These are phyloP conservation scores for Holothuria glaberrima DNA, from an alignment of 35 echinoderm and acorn worm species.

Conservation along the genomic window DNA sequence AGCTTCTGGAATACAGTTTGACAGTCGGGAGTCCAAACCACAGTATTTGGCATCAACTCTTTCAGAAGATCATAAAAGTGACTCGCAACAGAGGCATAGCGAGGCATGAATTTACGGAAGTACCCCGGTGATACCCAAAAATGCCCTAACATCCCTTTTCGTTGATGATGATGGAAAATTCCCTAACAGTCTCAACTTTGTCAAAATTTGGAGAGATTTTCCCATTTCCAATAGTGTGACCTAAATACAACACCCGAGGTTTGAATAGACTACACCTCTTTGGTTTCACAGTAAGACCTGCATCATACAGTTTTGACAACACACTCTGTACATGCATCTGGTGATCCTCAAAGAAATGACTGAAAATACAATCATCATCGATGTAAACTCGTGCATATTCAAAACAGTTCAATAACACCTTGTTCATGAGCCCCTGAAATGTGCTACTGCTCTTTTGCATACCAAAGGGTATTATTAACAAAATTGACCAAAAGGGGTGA, in stretches of 20 bases:
- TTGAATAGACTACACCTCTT: conserved; percentile 17
- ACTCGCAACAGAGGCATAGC: conserved; percentile 48
- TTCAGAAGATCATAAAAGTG: conserved; percentile 59
- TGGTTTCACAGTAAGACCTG: conserved; percentile 58
- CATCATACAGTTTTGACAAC: conserved; percentile 5
- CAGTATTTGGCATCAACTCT: conserved; percentile 36
- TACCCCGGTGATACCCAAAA: conserved; percentile 67
- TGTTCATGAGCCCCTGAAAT: conserved; percentile 49
- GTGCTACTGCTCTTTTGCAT: conserved; percentile 16
- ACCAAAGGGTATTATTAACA: conserved; percentile 29
- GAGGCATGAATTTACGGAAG: conserved; percentile 71
- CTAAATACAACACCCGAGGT: conserved; percentile 44
- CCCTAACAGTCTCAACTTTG: not conserved
- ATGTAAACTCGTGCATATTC: conserved; percentile 63
- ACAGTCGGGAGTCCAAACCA: conserved; percentile 14
- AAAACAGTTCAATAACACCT: not conserved
- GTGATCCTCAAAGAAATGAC: conserved; percentile 56
- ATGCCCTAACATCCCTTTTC: conserved; percentile 61
- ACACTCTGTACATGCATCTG: conserved; percentile 17
- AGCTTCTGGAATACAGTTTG: conserved; percentile 16
- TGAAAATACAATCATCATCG: conserved; percentile 58
- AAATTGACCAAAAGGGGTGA: conserved; percentile 36
- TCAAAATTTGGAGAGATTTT: conserved; percentile 11
- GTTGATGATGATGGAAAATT: not conserved
- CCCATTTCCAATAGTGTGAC: conserved; percentile 54